These are phyloP conservation scores for Chlorodrepanis virens DNA, from an alignment of 2,113 vertebrate species.

Conservation along the genomic window DNA sequence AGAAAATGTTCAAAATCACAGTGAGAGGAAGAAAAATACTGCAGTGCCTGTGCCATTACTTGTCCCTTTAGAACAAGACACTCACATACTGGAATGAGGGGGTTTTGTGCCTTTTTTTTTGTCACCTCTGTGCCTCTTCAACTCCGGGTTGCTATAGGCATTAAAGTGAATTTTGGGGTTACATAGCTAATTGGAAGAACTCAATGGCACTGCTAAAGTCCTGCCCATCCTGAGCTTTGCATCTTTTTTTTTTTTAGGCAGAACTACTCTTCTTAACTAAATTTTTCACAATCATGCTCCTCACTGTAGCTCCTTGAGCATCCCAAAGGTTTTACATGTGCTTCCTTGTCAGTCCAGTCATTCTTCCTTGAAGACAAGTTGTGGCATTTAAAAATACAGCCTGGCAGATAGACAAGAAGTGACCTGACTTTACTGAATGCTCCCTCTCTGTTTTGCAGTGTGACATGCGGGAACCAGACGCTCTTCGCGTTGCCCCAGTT, in stretches of 20 bases:
- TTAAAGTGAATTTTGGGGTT: neutral
- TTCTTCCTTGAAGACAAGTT: neutral
- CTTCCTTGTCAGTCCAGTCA: neutral
- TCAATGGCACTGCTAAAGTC: neutral
- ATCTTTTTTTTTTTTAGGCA: neutral
- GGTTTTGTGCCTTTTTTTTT: neutral
- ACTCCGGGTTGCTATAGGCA: neutral
- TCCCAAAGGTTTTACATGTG: neutral
- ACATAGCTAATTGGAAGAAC: rapidly evolving
- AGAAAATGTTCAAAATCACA: neutral
- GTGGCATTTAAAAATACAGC: neutral
- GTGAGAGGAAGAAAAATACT: neutral
- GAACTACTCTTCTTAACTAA: neutral
- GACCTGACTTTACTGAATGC: neutral
- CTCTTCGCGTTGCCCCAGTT: slow-evolving; percentile 86
- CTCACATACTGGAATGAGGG: rapidly evolving
- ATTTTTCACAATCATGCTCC: neutral
- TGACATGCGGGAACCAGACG: slow-evolving; percentile 88
- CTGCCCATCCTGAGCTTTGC: neutral
- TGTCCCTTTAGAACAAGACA: neutral
- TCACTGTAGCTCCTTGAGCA: neutral
- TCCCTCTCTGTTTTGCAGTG: slow-evolving; percentile 76
- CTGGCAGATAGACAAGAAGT: neutral
- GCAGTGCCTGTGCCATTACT: neutral
- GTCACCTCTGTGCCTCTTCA: neutral